Conservation (phyloP, 1,140 invertebrate species). For the Steinernema khuongi region DNA sequence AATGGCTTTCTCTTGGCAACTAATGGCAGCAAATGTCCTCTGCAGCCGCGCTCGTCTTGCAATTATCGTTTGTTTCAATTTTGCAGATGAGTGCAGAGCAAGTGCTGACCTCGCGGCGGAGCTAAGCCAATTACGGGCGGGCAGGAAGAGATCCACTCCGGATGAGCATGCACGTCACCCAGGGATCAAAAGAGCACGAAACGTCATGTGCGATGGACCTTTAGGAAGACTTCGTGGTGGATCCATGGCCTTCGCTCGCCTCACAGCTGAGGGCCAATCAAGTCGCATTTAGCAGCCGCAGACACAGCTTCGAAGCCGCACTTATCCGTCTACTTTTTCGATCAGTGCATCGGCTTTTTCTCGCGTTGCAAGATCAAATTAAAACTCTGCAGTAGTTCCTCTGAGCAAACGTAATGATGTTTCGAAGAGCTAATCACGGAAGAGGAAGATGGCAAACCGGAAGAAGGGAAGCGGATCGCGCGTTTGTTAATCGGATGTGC, state of each 20-base stretch:
- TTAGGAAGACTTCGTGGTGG: too few species aligned
- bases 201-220: neutral
- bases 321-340: too few species aligned
- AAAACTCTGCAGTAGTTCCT: neutral
- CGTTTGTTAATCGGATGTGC: too few species aligned
- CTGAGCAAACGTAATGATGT: neutral
- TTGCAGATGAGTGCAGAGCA: constrained; percentile 1
- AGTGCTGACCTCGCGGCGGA: neutral
- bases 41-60: neutral
- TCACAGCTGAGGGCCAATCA: too few species aligned
- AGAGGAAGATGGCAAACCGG: neutral
- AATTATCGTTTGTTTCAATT: constrained; percentile 8
- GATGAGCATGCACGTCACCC: neutral
- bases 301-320: too few species aligned
- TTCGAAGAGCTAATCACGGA: neutral
- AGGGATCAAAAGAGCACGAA: neutral
- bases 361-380: too few species aligned
- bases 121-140: neutral
- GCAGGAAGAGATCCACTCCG: neutral
- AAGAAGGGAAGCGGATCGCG: too few species aligned
- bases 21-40: neutral
- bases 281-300: too few species aligned
- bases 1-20: neutral
- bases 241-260: too few species aligned
- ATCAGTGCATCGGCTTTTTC: too few species aligned